Conservation (phyloP, 1,140 invertebrate species). For the Bradysia coprophila region DNA sequence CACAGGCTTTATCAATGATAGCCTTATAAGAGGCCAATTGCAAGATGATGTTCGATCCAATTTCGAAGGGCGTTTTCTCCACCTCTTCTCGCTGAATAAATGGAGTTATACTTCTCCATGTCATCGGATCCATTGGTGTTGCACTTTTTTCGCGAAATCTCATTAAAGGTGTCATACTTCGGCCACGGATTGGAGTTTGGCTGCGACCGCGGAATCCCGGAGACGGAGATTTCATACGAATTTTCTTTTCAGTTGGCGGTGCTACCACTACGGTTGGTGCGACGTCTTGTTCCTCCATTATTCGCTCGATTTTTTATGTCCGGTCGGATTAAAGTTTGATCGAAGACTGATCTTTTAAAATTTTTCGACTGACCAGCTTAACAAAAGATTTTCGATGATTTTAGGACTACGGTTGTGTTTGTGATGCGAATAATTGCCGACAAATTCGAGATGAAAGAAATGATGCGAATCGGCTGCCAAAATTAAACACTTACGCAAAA, state of each 20-base stretch:
- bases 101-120: constrained; percentile 22
- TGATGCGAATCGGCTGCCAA: too few species aligned
- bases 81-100: constrained; percentile 22
- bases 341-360: too few species aligned
- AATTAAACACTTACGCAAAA: too few species aligned
- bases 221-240: constrained; percentile 17
- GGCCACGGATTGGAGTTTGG: constrained; percentile 19
- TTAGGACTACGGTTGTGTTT: too few species aligned
- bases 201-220: constrained; percentile 20
- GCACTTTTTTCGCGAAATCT: constrained; percentile 14
- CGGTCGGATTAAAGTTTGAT: constrained; percentile 15
- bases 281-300: constrained; percentile 4
- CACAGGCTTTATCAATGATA: constrained; percentile 20
- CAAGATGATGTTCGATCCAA: constrained; percentile 16
- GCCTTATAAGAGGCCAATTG: constrained; percentile 22
- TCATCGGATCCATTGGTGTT: constrained; percentile 20
- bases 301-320: constrained; percentile 8
- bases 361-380: too few species aligned
- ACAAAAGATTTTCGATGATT: too few species aligned
- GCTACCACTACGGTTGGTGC: constrained; percentile 10
- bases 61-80: constrained; percentile 23
- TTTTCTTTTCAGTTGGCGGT: constrained; percentile 17
- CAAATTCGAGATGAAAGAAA: too few species aligned
- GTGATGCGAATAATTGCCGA: too few species aligned
- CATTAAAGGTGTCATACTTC: constrained; percentile 19